phyloP scores from a whole-genome alignment of 2,113 vertebrate genomes.

The Phalacrocorax brasilianus region DNA sequence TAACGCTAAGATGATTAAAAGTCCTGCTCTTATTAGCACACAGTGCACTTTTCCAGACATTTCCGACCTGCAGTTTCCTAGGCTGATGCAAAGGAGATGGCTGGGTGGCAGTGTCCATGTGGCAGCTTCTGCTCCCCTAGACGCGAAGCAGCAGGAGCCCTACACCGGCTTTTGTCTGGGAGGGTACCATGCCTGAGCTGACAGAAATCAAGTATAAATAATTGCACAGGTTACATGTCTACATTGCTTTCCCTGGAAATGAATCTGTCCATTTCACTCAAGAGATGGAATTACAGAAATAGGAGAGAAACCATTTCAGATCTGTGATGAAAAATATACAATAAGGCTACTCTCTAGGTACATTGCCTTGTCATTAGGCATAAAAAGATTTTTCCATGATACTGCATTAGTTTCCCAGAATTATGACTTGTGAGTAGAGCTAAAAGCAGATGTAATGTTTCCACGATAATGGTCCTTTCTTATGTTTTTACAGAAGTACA shows the following conservation, averaged over 20 bases:
- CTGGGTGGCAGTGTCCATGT: fast-evolving
- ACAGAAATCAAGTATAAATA: not conserved
- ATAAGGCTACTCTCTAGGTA: not conserved
- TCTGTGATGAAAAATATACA: slow-evolving; percentile 12
- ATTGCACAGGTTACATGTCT: not conserved
- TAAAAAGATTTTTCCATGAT: slow-evolving; percentile 8
- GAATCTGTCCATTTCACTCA: not conserved
- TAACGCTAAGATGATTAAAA: slow-evolving; percentile 14
- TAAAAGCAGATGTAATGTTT: slow-evolving; percentile 21
- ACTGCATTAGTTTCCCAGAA: not conserved
- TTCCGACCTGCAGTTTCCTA: not conserved
- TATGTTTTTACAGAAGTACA: not conserved
- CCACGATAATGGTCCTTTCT: not conserved
- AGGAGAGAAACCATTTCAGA: not conserved
- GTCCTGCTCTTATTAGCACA: not conserved
- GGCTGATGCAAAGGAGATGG: fast-evolving
- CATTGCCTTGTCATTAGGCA: not conserved
- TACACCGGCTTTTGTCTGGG: not conserved
- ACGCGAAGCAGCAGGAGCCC: not conserved
- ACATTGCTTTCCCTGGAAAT: not conserved
- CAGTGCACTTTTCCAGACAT: not conserved
- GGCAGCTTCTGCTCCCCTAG: not conserved
- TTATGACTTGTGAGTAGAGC: not conserved
- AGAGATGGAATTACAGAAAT: not conserved
- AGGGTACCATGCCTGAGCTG: not conserved